Evolutionary conservation across 2,888 invertebrate species (phyloP), one percentile per base, ranked within the genome.

Genomic region (Thera britannica): DNA sequence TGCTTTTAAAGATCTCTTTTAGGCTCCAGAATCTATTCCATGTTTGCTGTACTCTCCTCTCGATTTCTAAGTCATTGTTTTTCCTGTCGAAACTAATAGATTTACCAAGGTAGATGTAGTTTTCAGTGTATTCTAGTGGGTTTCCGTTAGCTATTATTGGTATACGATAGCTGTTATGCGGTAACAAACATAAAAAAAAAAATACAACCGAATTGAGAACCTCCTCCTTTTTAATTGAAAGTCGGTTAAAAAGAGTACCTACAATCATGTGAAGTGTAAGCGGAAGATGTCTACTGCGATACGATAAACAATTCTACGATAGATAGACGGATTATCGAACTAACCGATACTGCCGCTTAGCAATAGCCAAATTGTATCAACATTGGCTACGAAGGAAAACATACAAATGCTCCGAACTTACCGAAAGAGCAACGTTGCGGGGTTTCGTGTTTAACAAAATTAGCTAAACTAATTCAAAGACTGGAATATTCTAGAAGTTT

Each of bases 391-490:
- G 44, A 57, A 63, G 35, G 61, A 70, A 70, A 66, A 54, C 70
- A 54, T 66, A 66, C 49, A 64, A 66, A 64, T 67, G 57, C 48
- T 49, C 55, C 11, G 49, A 65, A 62, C 2, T 59, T 57, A 59
- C 55, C 58, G 55, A 58, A 60, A 65, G 35, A 44, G 52, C 62
- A 9, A 57, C 58, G 51, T 68, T 70, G 67, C 54, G 41, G 52
- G 59, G 62, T 56, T 70, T 71, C 72, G 70, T 71, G 75, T 58
- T 49, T 9, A 72, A 68, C 65, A 55, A 52, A 72, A 72, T 68
- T 67, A 55, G 65, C 67, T 61, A 69, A 71, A 75, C 67, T 66
- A 72, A 70, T 64, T 72, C 70, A 69, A 71, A 70, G 44, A 61
- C 58, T 66, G 35, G 67, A 68, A 72, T 65, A 55, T 72, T 76